These are phyloP conservation scores for Pogonocherus hispidulus DNA, from an alignment of 2,888 invertebrate species.

Conservation along the genomic window DNA sequence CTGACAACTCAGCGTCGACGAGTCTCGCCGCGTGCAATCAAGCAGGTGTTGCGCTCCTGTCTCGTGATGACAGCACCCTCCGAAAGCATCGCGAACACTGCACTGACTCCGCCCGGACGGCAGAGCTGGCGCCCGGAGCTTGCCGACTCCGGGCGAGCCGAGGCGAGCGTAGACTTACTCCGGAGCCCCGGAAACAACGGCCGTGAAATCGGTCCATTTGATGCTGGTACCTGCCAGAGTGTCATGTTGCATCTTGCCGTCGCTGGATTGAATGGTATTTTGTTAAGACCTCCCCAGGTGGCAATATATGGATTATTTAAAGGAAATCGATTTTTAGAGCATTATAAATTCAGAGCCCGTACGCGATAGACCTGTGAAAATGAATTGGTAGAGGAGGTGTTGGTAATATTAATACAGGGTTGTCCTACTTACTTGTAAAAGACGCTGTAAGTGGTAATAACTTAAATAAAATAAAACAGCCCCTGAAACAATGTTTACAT, in stretches of 20 bases:
- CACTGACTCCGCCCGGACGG: constrained; percentile 66
- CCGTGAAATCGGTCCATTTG: constrained; percentile 52
- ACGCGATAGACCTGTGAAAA: neutral
- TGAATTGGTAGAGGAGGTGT: neutral
- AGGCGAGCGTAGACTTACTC: constrained; percentile 48
- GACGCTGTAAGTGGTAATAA: no score
- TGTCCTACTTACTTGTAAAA: no score
- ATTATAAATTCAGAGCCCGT: neutral
- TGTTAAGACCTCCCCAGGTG: constrained; percentile 17
- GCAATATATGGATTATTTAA: constrained; percentile 9
- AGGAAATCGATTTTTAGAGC: neutral
- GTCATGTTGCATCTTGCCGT: constrained; percentile 43
- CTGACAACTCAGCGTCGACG: constrained; percentile 4
- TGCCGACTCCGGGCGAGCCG: constrained; percentile 47
- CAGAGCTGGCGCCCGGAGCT: constrained; percentile 53
- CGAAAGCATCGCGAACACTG: constrained; percentile 59
- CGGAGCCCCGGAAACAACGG: constrained; percentile 56
- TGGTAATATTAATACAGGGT: no score
- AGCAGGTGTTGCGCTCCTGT: constrained; percentile 60
- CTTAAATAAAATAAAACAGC: no score
- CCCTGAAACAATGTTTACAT: no score
- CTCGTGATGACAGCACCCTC: constrained; percentile 57
- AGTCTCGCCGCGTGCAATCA: constrained; percentile 51
- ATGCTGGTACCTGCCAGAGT: constrained; percentile 39
- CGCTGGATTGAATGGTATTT: constrained; percentile 32